phyloP scores from a whole-genome alignment of 2,113 vertebrate species.

The Tenebrosternarchus preto region DNA sequence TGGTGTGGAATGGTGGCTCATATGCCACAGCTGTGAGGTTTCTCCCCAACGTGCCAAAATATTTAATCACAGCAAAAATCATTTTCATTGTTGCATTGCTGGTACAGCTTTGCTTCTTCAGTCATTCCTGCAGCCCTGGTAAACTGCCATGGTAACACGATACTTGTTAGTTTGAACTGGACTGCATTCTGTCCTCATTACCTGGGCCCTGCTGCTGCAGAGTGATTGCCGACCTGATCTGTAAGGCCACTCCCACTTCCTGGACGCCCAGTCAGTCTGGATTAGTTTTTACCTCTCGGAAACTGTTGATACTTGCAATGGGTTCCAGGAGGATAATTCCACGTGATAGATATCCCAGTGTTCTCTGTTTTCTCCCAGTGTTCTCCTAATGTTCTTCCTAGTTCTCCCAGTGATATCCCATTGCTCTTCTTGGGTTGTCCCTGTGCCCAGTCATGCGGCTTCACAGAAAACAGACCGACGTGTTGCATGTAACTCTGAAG shows the following conservation, averaged over 20 bases:
- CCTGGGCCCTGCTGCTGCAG: not conserved
- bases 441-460: conserved; percentile 34
- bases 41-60: not conserved
- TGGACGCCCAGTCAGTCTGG: conserved; percentile 21
- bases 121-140: not conserved
- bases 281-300: conserved; percentile 45
- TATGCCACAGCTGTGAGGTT: not conserved
- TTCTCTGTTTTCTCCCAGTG: no score
- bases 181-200: not conserved
- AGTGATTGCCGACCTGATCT: not conserved
- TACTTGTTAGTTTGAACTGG: not conserved
- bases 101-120: not conserved
- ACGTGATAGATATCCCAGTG: conserved; percentile 32
- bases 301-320: conserved; percentile 42
- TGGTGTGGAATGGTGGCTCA: not conserved
- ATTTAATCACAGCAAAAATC: not conserved
- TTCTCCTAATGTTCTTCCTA: no score
- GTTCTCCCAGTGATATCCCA: no score
- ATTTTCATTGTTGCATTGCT: not conserved
- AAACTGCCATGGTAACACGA: not conserved
- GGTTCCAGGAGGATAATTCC: conserved; percentile 50
- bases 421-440: not conserved
- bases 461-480: conserved; percentile 17
- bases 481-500: not conserved
- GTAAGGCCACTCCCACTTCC: not conserved